Evolutionary conservation across 2,888 invertebrate genomes (phyloP).

Genomic region (Thecocarcelia acutangulata): DNA sequence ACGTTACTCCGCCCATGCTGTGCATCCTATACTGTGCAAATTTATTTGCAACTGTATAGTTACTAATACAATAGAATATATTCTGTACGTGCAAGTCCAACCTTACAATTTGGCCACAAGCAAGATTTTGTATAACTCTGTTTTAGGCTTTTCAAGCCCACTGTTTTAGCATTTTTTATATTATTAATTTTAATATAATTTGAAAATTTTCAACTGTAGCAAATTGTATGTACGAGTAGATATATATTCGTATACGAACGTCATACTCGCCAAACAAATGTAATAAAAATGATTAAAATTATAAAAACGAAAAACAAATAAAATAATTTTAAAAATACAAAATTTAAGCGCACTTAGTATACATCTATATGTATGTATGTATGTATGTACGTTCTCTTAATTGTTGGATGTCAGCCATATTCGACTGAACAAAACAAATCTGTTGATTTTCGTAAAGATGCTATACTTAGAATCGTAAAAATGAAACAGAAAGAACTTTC

Average conservation of each 20-base stretch:
- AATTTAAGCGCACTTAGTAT: slow-evolving; percentile 59
- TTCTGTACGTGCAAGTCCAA: no score
- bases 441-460: slow-evolving; percentile 34
- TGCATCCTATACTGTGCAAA: no score
- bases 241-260: no score
- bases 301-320: slow-evolving; percentile 24
- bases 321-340: slow-evolving; percentile 44
- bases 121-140: no score
- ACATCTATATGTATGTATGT: no score
- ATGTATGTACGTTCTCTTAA: no score
- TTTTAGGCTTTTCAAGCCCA: slow-evolving; percentile 8
- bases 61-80: no score
- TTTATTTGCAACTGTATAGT: no score
- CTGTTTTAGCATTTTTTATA: slow-evolving; percentile 9
- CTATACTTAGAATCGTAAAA: slow-evolving; percentile 44
- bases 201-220: slow-evolving; percentile 9
- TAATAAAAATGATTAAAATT: slow-evolving; percentile 40
- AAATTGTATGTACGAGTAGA: slow-evolving; percentile 14
- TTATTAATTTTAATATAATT: not conserved
- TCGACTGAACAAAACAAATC: slow-evolving; percentile 42
- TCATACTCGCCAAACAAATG: slow-evolving; percentile 52
- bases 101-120: no score
- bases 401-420: slow-evolving; percentile 58
- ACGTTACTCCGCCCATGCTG: no score
- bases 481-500: slow-evolving; percentile 47